Conservation (phyloP, 2,113 vertebrate species). For the Haemorhous mexicanus region DNA sequence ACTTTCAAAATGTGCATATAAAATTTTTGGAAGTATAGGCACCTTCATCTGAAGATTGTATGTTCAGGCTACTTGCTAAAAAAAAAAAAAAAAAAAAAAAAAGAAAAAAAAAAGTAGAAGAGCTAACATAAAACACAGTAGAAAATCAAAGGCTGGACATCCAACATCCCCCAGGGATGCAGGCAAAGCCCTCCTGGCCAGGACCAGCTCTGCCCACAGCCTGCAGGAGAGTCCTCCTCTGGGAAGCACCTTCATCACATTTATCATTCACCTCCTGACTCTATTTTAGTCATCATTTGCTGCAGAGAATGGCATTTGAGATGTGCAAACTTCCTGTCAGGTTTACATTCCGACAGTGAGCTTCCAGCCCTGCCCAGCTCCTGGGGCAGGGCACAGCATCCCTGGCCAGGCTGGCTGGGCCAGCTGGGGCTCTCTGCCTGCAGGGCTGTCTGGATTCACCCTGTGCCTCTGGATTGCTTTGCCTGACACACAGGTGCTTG, state of each 20-base stretch:
- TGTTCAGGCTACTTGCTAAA: neutral
- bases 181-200: neutral
- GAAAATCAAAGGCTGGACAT: neutral
- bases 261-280: neutral
- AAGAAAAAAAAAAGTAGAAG: neutral
- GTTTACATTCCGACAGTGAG: neutral
- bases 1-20: constrained; percentile 14
- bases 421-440: neutral
- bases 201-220: neutral
- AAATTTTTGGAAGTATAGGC: constrained; percentile 6
- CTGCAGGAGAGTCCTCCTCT: neutral
- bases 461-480: neutral
- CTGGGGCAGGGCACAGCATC: fast-evolving
- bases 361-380: neutral
- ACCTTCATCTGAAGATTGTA: constrained; percentile 17
- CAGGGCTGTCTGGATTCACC: fast-evolving
- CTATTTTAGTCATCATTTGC: neutral
- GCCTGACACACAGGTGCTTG: neutral
- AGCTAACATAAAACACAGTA: neutral
- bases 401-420: neutral
- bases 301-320: neutral
- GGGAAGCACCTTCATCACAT: neutral
- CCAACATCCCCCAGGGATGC: neutral
- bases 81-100: fast-evolving
- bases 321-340: neutral